These are phyloP conservation scores for Coranthus polyacanthus DNA, from an alignment of 2,797 vertebrate genomes.

Conservation along the genomic window DNA sequence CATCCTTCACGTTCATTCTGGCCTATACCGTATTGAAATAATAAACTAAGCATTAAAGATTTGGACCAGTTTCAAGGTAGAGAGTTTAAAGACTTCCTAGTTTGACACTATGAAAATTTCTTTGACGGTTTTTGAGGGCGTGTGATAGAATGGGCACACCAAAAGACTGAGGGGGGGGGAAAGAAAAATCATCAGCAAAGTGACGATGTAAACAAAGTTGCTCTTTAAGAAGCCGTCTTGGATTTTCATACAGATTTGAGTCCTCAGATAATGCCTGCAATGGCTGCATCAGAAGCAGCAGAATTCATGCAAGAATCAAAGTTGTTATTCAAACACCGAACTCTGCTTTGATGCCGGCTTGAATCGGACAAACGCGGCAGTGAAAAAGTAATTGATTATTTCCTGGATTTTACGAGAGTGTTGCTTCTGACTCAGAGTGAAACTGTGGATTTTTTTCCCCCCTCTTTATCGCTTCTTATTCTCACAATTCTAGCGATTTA, in stretches of 20 bases:
- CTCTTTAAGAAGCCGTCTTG: constrained; percentile 35
- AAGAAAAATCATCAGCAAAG: constrained; percentile 19
- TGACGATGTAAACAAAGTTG: constrained; percentile 49
- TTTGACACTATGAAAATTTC: constrained; percentile 42
- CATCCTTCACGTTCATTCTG: not conserved
- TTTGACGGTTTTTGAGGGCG: constrained; percentile 46
- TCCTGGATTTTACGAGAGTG: constrained; percentile 27
- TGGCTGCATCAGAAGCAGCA: not conserved
- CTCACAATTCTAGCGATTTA: constrained; percentile 47
- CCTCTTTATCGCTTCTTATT: constrained; percentile 51
- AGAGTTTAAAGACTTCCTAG: constrained; percentile 36
- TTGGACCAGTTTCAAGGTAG: constrained; percentile 24
- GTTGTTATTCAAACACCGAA: too few relatives aligned
- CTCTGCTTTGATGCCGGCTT: constrained; percentile 53
- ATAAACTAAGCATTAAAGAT: constrained; percentile 10
- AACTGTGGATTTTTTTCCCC: constrained; percentile 36
- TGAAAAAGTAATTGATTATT: constrained; percentile 64
- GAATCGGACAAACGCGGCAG: constrained; percentile 45
- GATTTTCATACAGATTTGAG: not conserved
- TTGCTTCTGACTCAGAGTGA: constrained; percentile 24
- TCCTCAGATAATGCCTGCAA: constrained; percentile 32
- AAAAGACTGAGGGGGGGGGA: constrained; percentile 24
- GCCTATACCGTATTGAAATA: not conserved
- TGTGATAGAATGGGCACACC: constrained; percentile 65
- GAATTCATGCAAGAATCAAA: constrained; percentile 44